Conservation (phyloP, 2,113 vertebrate genomes). For the Melozone crissalis region DNA sequence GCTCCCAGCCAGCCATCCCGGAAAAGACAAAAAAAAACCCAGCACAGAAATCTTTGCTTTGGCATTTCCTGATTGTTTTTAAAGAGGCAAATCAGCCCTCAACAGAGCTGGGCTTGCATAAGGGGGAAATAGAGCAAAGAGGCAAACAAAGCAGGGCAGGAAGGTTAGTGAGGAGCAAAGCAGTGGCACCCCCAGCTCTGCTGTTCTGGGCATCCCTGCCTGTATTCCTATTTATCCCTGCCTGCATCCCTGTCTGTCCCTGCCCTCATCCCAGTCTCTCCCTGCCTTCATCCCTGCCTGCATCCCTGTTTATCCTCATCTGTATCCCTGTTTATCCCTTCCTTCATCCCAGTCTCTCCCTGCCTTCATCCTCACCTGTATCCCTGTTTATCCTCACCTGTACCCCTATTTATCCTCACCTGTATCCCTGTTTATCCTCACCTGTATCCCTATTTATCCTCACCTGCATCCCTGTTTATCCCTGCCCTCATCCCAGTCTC, state of each 20-base stretch:
- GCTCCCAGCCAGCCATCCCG: not conserved
- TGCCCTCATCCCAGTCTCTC: too few species aligned
- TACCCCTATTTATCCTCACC: accelerated
- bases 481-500: too few species aligned
- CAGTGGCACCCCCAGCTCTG: accelerated
- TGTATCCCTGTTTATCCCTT: too few species aligned
- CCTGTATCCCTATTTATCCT: too few species aligned
- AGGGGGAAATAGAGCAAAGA: not conserved
- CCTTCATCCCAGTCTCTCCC: too few species aligned
- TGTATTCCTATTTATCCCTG: too few species aligned
- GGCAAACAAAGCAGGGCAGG: not conserved
- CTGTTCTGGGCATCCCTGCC: not conserved
- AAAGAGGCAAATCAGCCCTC: not conserved
- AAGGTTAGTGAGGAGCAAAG: not conserved
- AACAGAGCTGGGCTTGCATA: not conserved
- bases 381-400: too few species aligned
- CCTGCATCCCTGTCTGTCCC: too few species aligned
- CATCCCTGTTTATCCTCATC: too few species aligned
- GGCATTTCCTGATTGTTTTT: not conserved
- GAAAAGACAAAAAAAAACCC: not conserved
- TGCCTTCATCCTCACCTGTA: too few species aligned
- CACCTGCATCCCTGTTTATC: too few species aligned
- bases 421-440: not conserved
- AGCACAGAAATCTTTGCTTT: not conserved
- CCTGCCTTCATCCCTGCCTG: too few species aligned